A percentile compares a stretch with the other conserved stretches of the same genome.
Conservation (phyloP, 2,888 invertebrate species). For the Elegia similella region DNA sequence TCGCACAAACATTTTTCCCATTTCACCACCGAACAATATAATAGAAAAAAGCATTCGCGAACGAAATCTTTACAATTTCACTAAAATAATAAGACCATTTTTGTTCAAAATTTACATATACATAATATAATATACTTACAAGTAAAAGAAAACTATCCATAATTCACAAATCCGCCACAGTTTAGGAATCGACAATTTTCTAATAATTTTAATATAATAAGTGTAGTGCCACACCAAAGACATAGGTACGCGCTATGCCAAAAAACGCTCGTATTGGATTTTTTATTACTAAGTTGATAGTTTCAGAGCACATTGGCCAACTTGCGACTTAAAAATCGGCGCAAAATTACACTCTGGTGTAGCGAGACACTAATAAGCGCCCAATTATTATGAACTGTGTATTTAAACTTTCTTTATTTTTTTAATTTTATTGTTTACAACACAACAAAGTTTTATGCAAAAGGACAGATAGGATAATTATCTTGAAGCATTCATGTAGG, state of each 20-base stretch:
- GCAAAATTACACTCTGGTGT: no score
- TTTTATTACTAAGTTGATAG: no score
- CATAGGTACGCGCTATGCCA: no score
- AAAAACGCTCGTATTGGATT: no score
- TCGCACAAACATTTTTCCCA: conserved; percentile 47
- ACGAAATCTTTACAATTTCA: conserved; percentile 64
- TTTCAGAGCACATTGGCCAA: no score
- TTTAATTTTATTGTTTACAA: neutral
- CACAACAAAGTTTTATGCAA: neutral
- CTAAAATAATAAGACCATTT: conserved; percentile 57
- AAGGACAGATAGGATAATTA: neutral
- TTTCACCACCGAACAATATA: conserved; percentile 38
- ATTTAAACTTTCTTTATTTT: neutral
- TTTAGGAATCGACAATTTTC: conserved; percentile 44
- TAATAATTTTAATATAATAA: conserved; percentile 13
- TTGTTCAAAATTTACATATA: conserved; percentile 76
- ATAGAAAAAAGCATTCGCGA: conserved; percentile 55
- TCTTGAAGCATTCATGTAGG: conserved; percentile 3
- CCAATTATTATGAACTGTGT: conserved; percentile 2
- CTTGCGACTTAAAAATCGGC: no score
- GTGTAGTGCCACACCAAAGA: neutral
- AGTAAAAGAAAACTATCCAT: conserved; percentile 56
- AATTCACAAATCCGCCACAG: conserved; percentile 49
- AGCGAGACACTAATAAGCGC: neutral
- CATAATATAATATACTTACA: conserved; percentile 64